Evolutionary conservation across 2,797 vertebrate species (phyloP), one percentile per base, ranked within the genome.

Genomic region (Protonibea diacanthus): DNA sequence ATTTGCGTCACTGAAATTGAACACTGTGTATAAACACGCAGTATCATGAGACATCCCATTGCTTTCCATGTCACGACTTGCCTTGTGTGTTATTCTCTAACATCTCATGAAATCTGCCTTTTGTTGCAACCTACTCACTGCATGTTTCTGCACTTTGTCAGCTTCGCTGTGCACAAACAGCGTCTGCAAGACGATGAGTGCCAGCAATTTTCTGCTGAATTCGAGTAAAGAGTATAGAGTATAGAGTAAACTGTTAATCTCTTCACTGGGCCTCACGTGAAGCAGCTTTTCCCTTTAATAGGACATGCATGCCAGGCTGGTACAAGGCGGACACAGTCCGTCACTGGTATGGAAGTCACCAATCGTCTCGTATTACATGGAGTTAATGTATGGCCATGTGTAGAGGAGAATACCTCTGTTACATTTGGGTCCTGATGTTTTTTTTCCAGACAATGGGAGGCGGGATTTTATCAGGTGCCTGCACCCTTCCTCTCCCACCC

Each of bases 241-340:
- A n/a, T n/a, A n/a, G 75, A 72, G 67, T 79, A 85, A 91, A 84
- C 80, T 20, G 71, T 78, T 92, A 92, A 93, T 92, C 90, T 80
- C 73, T 81, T 68, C 52, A 15, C 51, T 69, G 67, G 85, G 80
- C 83, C 57, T 90, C 91, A 87, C 83, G 78, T 91, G 91, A 91
- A 90, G 80, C 79, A 68, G 91, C 87, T 92, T 93, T 89, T 85
- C 76, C 49, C 44, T 55, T 74, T 64, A 86, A 66, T 15, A 29
- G 76, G 64, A 60, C 12, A 5, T 38, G 64, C 53, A 38, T 65
- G 66, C 56, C 57, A 67, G 70, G 42, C 76, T 68, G 78, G 87
- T 91, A 85, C 91, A 86, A 82, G 84, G 84, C 83, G 33, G 57
- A 65, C 25, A 66, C 76, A 29, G 81, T 77, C 14, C 10, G 29